A percentile compares a stretch with the other conserved stretches of the same genome.
These are phyloP conservation scores for Cecidostiba fungosa DNA, from an alignment of 2,888 invertebrate genomes.

Conservation along the genomic window DNA sequence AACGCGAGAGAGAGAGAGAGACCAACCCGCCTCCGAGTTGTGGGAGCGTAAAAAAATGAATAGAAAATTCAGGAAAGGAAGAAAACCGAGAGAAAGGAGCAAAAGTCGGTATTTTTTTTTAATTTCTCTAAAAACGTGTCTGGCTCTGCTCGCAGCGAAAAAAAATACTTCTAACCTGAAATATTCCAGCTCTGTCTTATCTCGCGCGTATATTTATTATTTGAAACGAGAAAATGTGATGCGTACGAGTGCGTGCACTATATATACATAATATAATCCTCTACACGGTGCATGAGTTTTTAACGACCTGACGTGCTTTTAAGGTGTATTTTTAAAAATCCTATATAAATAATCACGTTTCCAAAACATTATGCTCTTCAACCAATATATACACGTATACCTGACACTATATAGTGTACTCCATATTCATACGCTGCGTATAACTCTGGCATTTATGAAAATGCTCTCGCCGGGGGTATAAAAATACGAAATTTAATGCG, in stretches of 20 bases:
- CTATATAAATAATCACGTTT: too few relatives aligned
- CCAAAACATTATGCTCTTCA: too few relatives aligned
- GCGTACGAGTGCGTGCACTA: neutral
- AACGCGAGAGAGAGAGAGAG: slow-evolving; percentile 38
- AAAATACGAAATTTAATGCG: neutral
- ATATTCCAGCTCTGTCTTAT: neutral
- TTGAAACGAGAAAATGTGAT: neutral
- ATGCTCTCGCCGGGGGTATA: neutral
- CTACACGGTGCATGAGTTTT: too few relatives aligned
- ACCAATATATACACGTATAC: too few relatives aligned
- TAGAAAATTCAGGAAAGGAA: slow-evolving; percentile 26
- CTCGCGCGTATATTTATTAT: neutral
- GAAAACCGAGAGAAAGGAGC: neutral
- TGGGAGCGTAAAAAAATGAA: slow-evolving; percentile 16
- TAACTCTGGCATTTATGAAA: neutral
- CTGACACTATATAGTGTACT: neutral
- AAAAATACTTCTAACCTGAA: slow-evolving; percentile 1
- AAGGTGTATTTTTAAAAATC: too few relatives aligned
- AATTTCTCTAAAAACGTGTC: neutral
- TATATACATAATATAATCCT: too few relatives aligned
- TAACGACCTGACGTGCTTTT: too few relatives aligned
- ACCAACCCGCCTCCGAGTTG: neutral
- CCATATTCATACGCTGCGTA: neutral
- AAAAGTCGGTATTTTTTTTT: slow-evolving; percentile 33
- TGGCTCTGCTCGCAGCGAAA: neutral